These are phyloP conservation scores for Calidris pugnax DNA, from an alignment of 2,113 vertebrate genomes.

Conservation along the genomic window DNA sequence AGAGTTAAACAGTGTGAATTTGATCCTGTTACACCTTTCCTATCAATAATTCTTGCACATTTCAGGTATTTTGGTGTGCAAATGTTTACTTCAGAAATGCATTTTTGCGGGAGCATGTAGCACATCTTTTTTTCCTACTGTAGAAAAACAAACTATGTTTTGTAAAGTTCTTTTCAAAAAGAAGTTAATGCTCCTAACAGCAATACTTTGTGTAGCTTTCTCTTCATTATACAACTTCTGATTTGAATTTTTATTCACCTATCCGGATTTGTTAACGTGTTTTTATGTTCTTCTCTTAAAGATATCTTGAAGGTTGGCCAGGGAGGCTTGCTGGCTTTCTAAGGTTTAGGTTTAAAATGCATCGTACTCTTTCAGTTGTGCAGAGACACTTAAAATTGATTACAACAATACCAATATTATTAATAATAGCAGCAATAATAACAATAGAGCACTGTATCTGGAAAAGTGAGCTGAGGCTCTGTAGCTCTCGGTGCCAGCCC, in stretches of 20 bases:
- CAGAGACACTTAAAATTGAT: not conserved
- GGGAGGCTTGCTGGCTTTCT: not conserved
- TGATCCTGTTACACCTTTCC: not conserved
- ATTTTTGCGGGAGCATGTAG: not conserved
- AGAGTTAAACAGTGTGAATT: not conserved
- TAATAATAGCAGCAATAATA: fast-evolving
- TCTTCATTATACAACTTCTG: not conserved
- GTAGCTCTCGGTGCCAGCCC: not conserved
- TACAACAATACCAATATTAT: no score
- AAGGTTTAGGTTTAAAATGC: not conserved
- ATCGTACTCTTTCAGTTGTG: fast-evolving
- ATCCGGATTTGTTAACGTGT: no score
- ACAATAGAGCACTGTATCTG: not conserved
- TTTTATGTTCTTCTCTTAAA: not conserved
- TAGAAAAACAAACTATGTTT: not conserved
- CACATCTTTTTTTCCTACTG: not conserved
- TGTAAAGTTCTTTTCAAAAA: not conserved
- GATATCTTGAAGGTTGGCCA: not conserved
- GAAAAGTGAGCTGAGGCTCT: not conserved
- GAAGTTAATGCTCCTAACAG: not conserved
- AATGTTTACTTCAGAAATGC: not conserved
- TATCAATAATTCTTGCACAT: not conserved
- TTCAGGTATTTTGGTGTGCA: not conserved
- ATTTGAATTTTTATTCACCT: not conserved
- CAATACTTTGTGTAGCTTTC: not conserved